Evolutionary conservation across 2,113 vertebrate genomes (phyloP).

Genomic region (Anser brachyrhynchus): DNA sequence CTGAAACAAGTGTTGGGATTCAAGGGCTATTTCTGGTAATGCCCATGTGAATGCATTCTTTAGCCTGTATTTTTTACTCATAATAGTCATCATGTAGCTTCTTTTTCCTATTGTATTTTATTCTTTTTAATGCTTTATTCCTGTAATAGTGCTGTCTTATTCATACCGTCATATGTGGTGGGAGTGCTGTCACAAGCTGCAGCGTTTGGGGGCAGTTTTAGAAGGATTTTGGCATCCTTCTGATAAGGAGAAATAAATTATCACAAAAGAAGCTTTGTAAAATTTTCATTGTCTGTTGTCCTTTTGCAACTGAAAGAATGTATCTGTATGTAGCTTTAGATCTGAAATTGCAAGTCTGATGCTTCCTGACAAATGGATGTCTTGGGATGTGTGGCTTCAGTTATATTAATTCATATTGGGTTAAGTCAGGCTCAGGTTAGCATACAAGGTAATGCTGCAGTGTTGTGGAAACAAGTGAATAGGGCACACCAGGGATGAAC

Average conservation of each 20-base stretch:
- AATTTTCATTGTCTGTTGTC: background rate
- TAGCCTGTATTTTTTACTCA: background rate
- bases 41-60: background rate
- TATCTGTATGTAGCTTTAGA: background rate
- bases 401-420: background rate
- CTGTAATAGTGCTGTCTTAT: background rate
- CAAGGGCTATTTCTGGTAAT: background rate
- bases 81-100: background rate
- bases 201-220: background rate
- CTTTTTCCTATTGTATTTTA: background rate
- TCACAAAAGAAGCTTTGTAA: conserved; percentile 10
- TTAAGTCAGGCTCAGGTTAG: conserved; percentile 27
- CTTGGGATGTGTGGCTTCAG: background rate
- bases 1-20: background rate
- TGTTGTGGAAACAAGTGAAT: background rate
- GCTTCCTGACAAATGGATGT: background rate
- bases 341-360: background rate
- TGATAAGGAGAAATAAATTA: background rate
- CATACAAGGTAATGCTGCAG: background rate
- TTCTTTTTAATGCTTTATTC: background rate
- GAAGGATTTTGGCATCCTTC: background rate
- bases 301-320: background rate
- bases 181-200: background rate
- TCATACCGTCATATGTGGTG: background rate
- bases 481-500: background rate